Conservation (phyloP, 2,113 vertebrate species). For the Nicator chloris region DNA sequence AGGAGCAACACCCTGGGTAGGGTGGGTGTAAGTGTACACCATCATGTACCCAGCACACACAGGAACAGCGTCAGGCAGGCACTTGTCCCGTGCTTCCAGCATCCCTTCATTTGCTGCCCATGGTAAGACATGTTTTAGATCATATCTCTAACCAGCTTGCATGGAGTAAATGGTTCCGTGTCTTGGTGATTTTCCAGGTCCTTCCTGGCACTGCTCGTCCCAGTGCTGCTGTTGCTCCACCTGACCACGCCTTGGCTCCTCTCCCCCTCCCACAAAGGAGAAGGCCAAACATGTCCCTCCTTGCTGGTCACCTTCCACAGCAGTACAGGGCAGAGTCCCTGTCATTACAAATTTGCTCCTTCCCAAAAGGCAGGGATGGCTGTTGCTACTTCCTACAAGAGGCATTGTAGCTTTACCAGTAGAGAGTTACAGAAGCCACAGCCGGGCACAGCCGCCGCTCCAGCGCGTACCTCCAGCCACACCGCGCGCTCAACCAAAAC, state of each 20-base stretch:
- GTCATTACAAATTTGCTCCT: background rate
- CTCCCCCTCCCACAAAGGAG: background rate
- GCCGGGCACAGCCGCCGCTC: background rate
- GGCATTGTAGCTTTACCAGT: background rate
- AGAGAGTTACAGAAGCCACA: background rate
- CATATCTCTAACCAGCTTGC: background rate
- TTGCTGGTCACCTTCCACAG: background rate
- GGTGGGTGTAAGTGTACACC: accelerated
- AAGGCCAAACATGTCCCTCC: background rate
- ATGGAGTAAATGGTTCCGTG: background rate
- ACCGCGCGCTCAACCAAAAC: accelerated
- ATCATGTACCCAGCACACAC: accelerated
- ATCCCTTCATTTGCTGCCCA: background rate
- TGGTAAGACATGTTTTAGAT: background rate
- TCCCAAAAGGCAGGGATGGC: background rate
- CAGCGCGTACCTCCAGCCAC: accelerated
- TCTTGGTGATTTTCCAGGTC: background rate
- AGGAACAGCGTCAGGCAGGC: accelerated
- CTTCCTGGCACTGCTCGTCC: background rate
- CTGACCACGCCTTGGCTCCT: background rate
- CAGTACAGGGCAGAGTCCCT: background rate
- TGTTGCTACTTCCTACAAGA: background rate
- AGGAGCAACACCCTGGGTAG: background rate
- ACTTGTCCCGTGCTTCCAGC: background rate
- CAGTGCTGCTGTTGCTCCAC: background rate